Base-by-base conservation (phyloP, 2,113 vertebrate species). In the Martes martes region DNA sequence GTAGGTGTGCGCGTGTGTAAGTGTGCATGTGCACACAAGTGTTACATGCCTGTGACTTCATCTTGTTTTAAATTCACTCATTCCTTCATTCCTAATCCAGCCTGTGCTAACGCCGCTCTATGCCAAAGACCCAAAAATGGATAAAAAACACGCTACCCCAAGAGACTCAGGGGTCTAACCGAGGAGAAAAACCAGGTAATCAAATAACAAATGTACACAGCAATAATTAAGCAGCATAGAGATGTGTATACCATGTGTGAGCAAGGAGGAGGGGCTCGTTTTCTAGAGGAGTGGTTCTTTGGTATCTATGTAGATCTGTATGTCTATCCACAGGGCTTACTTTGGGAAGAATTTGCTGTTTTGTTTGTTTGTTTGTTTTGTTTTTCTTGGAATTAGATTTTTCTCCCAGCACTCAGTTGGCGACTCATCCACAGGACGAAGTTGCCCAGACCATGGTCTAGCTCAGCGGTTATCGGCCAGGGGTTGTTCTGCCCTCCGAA, bases 281-380 rank as follows among this genome's bases (percentile, higher is more conserved):
- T 42, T 9, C 7, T 33, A 86, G 26, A 42, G 33, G n/a, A 7
- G 2, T 9, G 18, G 3, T 1, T 33, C 16, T 78, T 11, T 13
- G 13, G 0, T 33, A 4, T n/a, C 19, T 0, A 3, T 0, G 4
- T 15, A 8, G 7, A 4, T 42, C 6, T 33, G 6, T 4, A 6
- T 4, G 7, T 2, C 11, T 79, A 78, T 9, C 3, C 7, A 6
- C 13, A 7, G 39, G 50, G 42, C 23, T 94, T 24, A n/a, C 10
- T n/a, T 71, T n/a, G 78, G 47, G 57, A 59, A n/a, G 52, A 78
- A 50, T 26, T 15, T 11, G 7, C 76, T 83, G 15, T 5, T 16
- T 63, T 76, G 42, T 80, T 59, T 63, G 23, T 42, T 63, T 31
- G 11, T 65, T 61, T 61, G 59, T 61, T 31, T 31, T 63, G 61